Evolutionary conservation across 2,888 invertebrate genomes (phyloP).

Genomic region (Tachystola acroxantha): DNA sequence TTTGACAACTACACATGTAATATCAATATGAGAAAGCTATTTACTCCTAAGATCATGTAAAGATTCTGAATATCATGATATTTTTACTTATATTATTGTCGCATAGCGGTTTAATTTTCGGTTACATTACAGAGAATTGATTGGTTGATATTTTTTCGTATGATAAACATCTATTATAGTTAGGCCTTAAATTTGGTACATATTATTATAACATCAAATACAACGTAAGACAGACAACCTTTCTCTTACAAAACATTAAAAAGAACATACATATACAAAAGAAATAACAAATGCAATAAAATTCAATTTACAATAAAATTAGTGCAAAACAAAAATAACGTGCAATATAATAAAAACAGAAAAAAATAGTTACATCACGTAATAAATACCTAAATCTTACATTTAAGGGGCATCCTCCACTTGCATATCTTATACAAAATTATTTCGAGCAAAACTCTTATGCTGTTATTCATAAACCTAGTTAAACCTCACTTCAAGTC

Average conservation of each 20-base stretch:
- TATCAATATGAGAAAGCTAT: neutral
- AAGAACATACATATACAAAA: no score
- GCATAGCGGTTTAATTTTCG: neutral
- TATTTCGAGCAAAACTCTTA: no score
- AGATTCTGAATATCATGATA: constrained; percentile 2
- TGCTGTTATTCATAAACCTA: no score
- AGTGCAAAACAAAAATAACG: constrained; percentile 40
- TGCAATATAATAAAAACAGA: constrained; percentile 28
- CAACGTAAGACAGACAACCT: neutral
- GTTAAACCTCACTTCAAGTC: no score
- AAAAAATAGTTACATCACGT: constrained; percentile 28
- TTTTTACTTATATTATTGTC: constrained; percentile 6
- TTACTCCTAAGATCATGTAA: constrained; percentile 3
- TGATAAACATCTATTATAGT: neutral
- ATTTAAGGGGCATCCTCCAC: no score
- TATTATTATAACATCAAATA: no score
- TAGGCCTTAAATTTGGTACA: neutral
- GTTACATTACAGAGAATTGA: neutral
- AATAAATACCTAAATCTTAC: no score
- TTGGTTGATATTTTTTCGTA: neutral
- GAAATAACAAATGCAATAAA: constrained; percentile 17
- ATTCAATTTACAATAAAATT: constrained; percentile 27
- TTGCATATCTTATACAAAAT: no score
- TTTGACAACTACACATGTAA: neutral
- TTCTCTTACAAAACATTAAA: no score